These are phyloP conservation scores for Stichopus chloronotus DNA, from an alignment of 35 echinoderm and acorn worm genomes.

Conservation along the genomic window DNA sequence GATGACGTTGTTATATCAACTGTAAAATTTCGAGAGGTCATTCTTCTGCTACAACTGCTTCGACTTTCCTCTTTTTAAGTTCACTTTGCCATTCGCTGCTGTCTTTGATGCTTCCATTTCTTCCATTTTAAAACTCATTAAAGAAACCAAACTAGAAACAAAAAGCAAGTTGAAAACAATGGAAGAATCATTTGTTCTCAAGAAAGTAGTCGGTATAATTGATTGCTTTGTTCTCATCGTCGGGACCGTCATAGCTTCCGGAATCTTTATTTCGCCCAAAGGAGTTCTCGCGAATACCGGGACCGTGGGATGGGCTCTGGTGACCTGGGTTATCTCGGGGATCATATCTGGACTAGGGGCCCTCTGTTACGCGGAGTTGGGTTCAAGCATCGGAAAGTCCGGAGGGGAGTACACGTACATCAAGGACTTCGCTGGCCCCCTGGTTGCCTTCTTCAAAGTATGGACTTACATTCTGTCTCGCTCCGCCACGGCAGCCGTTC, in stretches of 20 bases:
- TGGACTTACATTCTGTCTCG: constrained; percentile 65
- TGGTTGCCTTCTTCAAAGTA: constrained; percentile 55
- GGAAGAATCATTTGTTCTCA: too few species aligned
- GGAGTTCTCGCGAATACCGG: constrained; percentile 72
- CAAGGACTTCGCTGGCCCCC: constrained; percentile 13
- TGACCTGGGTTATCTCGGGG: constrained; percentile 73
- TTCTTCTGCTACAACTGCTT: too few species aligned
- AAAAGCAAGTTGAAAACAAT: too few species aligned
- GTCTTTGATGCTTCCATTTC: too few species aligned
- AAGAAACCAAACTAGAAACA: too few species aligned
- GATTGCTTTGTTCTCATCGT: constrained; percentile 64
- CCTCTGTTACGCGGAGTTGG: constrained; percentile 80
- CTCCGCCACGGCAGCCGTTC: constrained; percentile 43
- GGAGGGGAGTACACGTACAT: constrained; percentile 85
- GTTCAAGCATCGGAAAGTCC: constrained; percentile 71
- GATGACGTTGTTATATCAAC: too few species aligned
- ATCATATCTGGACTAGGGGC: constrained; percentile 69
- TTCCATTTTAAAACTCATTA: too few species aligned
- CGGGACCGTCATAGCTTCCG: constrained; percentile 76
- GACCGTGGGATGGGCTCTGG: constrained; percentile 60
- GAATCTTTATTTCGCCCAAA: constrained; percentile 87
- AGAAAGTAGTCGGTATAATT: constrained; percentile 53
- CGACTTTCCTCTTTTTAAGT: too few species aligned
- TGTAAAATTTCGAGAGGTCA: too few species aligned
- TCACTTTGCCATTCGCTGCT: too few species aligned